Evolutionary conservation across 2,888 invertebrate species (phyloP).

Genomic region (Hoplodrina ambigua): DNA sequence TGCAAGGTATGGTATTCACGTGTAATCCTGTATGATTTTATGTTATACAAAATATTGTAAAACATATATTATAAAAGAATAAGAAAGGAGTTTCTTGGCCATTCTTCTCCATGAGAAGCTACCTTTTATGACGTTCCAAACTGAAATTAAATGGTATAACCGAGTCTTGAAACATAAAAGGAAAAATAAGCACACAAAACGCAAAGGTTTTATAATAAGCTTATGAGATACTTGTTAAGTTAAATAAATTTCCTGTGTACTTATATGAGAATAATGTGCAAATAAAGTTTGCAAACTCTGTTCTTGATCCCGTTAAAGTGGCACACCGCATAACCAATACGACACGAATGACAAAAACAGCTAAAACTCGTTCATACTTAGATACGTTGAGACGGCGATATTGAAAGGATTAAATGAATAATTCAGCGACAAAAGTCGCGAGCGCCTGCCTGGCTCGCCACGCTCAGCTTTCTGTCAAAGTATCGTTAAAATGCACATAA

Average conservation of each 20-base stretch:
- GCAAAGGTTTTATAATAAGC: not conserved
- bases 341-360: conserved; percentile 71
- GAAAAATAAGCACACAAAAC: not conserved
- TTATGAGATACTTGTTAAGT: conserved; percentile 4
- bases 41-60: too few species aligned
- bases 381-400: conserved; percentile 77
- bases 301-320: conserved; percentile 56
- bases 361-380: conserved; percentile 69
- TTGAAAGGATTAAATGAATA: conserved; percentile 87
- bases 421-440: conserved; percentile 82
- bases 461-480: conserved; percentile 78
- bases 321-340: conserved; percentile 67
- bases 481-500: conserved; percentile 82
- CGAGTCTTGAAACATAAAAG: not conserved
- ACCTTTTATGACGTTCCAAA: too few species aligned
- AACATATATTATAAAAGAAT: too few species aligned
- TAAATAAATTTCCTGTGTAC: conserved; percentile 9
- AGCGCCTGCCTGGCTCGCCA: conserved; percentile 75
- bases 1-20: too few species aligned
- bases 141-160: not conserved
- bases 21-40: too few species aligned
- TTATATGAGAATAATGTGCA: conserved; percentile 1
- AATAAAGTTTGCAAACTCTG: conserved; percentile 42
- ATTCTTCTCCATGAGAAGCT: too few species aligned
- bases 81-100: too few species aligned